phyloP scores from a whole-genome alignment of 2,888 invertebrate species.

The Parnassius orleans region DNA sequence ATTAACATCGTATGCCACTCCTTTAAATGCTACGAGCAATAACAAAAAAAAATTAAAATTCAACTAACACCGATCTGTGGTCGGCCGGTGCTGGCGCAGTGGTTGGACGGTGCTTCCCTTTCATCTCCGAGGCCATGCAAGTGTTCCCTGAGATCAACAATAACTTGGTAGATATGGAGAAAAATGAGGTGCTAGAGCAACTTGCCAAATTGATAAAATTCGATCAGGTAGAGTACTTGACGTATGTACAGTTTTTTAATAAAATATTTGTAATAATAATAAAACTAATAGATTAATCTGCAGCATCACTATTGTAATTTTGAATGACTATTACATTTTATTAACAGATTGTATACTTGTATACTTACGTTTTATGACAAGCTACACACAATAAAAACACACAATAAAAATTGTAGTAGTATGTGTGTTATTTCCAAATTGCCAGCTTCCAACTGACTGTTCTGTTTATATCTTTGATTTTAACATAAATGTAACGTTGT shows the following conservation, averaged over 20 bases:
- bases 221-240: slow-evolving; percentile 56
- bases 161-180: slow-evolving; percentile 35
- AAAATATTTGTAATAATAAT: no score
- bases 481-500: no score
- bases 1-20: slow-evolving; percentile 15
- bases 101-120: slow-evolving; percentile 63
- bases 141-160: slow-evolving; percentile 37
- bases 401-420: no score
- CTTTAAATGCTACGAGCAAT: background rate
- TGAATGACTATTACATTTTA: no score
- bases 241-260: background rate
- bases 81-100: slow-evolving; percentile 55
- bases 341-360: no score
- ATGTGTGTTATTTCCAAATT: no score
- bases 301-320: no score
- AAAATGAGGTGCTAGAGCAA: slow-evolving; percentile 47
- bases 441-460: no score
- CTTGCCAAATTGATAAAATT: slow-evolving; percentile 52
- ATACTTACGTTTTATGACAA: no score
- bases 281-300: no score
- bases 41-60: slow-evolving; percentile 9
- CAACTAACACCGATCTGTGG: slow-evolving; percentile 36
- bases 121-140: slow-evolving; percentile 49
- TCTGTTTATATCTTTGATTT: no score
- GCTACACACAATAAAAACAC: no score